These are phyloP conservation scores for Tyto alba DNA, from an alignment of 2,113 vertebrate genomes.

Conservation along the genomic window DNA sequence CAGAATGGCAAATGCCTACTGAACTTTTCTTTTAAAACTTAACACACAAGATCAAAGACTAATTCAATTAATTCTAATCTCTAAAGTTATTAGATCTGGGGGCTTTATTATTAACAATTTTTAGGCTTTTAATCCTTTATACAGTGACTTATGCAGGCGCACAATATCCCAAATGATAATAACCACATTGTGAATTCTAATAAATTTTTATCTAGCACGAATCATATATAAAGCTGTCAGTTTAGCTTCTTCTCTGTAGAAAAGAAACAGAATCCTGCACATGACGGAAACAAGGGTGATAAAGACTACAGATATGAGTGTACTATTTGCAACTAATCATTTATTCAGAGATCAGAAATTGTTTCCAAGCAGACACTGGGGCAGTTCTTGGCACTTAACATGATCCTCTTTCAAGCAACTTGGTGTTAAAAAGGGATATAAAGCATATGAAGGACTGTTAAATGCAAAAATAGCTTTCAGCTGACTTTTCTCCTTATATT, in stretches of 20 bases:
- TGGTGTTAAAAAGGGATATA: not conserved
- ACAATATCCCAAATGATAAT: slow-evolving; percentile 43
- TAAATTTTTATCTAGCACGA: slow-evolving; percentile 53
- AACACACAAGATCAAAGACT: slow-evolving; percentile 63
- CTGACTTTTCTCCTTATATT: not conserved
- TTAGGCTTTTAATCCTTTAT: slow-evolving; percentile 63
- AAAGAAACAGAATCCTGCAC: slow-evolving; percentile 1
- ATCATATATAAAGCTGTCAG: slow-evolving; percentile 48
- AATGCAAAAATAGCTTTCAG: not conserved
- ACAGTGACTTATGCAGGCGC: slow-evolving; percentile 36
- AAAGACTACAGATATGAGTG: not conserved
- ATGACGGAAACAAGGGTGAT: not conserved
- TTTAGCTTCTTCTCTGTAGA: slow-evolving; percentile 14
- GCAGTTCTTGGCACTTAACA: not conserved
- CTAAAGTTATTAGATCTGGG: slow-evolving; percentile 55
- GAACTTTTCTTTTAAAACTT: slow-evolving; percentile 37
- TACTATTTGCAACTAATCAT: not conserved
- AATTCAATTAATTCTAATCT: slow-evolving; percentile 70
- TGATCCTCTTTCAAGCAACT: not conserved
- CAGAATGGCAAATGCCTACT: not conserved
- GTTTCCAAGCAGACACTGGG: not conserved
- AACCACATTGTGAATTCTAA: slow-evolving; percentile 31
- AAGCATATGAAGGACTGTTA: not conserved
- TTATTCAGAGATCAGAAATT: slow-evolving; percentile 3
- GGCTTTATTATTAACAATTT: slow-evolving; percentile 53